Evolutionary conservation across 2,888 invertebrate species (phyloP).

Genomic region (Aporophyla nigra): DNA sequence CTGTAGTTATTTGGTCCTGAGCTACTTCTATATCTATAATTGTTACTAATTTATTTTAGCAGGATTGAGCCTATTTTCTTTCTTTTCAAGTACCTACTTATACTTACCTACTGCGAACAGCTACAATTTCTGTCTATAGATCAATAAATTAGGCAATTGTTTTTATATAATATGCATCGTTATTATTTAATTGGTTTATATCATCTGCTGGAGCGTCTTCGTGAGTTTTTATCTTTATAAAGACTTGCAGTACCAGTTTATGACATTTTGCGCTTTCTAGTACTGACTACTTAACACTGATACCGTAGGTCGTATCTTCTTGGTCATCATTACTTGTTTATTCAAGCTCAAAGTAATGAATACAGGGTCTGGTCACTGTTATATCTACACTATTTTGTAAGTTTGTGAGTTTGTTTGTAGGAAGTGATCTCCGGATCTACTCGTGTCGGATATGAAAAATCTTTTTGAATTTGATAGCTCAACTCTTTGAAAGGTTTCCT

Average conservation of each 20-base stretch:
- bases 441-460: too few relatives aligned
- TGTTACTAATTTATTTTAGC: background rate
- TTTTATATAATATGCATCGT: background rate
- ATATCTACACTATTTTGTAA: too few relatives aligned
- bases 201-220: background rate
- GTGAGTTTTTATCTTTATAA: background rate
- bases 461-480: too few relatives aligned
- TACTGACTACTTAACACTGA: background rate
- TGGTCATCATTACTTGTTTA: slow-evolving; percentile 3
- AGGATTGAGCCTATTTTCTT: background rate
- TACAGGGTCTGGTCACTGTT: slow-evolving; percentile 22
- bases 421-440: too few relatives aligned
- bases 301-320: background rate
- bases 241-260: background rate
- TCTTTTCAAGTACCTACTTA: background rate
- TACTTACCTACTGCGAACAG: background rate
- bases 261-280: background rate
- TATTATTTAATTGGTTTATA: background rate
- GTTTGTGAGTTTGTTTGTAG: too few relatives aligned
- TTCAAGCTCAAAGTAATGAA: slow-evolving; percentile 18
- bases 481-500: too few relatives aligned
- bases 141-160: background rate
- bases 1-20: background rate
- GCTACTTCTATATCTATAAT: background rate
- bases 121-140: background rate